Base-by-base conservation (phyloP, 2,113 vertebrate genomes). In the Lipophrys pholis region DNA sequence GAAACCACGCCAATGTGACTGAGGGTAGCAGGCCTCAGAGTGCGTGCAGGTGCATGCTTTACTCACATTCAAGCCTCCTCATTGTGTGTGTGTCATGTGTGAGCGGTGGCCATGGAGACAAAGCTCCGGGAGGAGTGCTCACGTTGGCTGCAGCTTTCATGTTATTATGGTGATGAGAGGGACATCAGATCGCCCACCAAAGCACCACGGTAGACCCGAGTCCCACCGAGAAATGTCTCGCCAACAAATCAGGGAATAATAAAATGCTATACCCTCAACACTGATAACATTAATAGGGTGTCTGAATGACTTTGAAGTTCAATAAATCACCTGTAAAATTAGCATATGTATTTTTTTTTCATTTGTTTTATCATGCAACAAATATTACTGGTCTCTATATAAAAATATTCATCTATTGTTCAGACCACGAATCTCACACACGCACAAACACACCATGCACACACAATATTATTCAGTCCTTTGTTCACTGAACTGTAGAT, bases 81-180 rank as follows among this genome's bases (percentile, higher is more conserved):
- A 81, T 89, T 87, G 89, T 90, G 84, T 82, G 65, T 90, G 83
- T 90, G 80, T 81, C 72, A 5, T 75, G 80, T 85, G 80, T 54
- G 67, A 69, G 59, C 54, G 82, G 89, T 91, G 79, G 72, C 90
- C 89, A 92, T 92, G 91, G 85, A 77, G 84, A 92, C 87, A 48
- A 69, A 64, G 81, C 81, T 78, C 52, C 60, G 79, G 81, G 82
- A 85, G 85, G 80, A 84, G 80, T 30, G 57, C 17, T 67, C 52
- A 54, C 39, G 66, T 30, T 30, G 21, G 21, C 21, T 30, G 21
- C 21, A 30, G 21, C 21, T 30, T 30, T 30, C 21, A 30, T 30
- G 21, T 81, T 82, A 80, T 80, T 81, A 79, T 90, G 86, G 70
- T 76, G 71, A 89, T 87, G 52, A 79, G 82, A 82, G 69, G 57